Conservation (phyloP, 1,140 invertebrate genomes). For the Drosophila neocordata region DNA sequence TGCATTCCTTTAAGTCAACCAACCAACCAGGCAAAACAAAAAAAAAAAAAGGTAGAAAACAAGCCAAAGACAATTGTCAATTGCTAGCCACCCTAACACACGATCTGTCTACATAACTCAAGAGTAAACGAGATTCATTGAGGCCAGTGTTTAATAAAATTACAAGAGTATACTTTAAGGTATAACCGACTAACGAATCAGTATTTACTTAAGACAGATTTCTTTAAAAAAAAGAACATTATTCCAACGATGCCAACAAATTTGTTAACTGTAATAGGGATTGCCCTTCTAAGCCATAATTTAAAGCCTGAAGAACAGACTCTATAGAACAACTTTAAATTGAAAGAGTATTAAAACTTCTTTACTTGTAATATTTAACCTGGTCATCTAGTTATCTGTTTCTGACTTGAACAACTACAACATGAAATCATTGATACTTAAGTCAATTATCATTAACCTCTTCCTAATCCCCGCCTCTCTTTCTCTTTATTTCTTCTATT, state of each 20-base stretch:
- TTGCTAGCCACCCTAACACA: constrained; percentile 58
- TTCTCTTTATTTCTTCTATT: not conserved
- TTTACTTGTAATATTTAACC: not conserved
- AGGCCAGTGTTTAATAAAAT: constrained; percentile 1
- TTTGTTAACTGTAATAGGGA: too few species aligned
- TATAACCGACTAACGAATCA: not conserved
- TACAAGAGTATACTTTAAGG: not conserved
- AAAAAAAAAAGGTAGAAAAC: not conserved
- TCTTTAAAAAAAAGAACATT: too few species aligned
- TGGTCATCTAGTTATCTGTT: constrained; percentile 1
- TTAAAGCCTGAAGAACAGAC: too few species aligned
- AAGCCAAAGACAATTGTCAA: constrained; percentile 57
- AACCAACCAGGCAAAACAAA: constrained; percentile 3
- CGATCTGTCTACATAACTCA: constrained; percentile 26
- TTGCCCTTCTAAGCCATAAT: too few species aligned
- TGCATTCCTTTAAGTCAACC: constrained; percentile 46
- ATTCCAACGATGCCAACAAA: too few species aligned
- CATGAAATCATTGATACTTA: constrained; percentile 50
- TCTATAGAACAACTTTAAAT: not conserved
- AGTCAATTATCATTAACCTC: constrained; percentile 49
- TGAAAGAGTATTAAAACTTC: not conserved
- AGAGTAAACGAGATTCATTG: constrained; percentile 16
- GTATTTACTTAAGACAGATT: too few species aligned
- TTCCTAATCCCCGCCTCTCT: constrained; percentile 17
- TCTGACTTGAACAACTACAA: not conserved